Evolutionary conservation across 2,113 vertebrate genomes (phyloP).

Genomic region (Mixornis gularis): DNA sequence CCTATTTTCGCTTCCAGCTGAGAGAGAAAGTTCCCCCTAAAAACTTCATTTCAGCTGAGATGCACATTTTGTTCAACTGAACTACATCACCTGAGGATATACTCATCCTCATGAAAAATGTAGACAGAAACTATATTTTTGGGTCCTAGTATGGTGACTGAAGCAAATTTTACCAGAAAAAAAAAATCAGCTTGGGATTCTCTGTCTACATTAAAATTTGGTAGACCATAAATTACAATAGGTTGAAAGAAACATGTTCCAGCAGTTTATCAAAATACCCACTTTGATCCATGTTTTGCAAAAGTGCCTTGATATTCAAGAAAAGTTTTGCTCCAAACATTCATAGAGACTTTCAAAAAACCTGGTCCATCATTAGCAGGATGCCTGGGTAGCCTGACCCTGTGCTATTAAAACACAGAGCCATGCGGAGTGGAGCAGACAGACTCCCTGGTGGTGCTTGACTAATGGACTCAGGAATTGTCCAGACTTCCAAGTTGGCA

Average conservation of each 20-base stretch:
- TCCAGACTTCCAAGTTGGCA: neutral
- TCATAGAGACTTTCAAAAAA: neutral
- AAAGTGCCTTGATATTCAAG: neutral
- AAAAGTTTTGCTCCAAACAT: neutral
- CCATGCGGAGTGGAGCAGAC: neutral
- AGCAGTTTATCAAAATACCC: neutral
- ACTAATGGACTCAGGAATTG: accelerated
- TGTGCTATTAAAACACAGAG: neutral
- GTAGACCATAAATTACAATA: neutral
- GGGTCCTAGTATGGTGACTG: neutral
- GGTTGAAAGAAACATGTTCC: neutral
- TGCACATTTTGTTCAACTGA: neutral
- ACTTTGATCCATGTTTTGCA: neutral
- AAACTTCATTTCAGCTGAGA: neutral
- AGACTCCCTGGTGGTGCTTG: neutral
- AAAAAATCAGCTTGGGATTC: neutral
- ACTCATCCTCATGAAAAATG: neutral
- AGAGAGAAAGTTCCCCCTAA: neutral
- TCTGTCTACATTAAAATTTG: neutral
- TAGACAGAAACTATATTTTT: neutral
- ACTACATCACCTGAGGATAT: neutral
- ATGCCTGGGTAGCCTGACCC: neutral
- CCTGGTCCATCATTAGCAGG: neutral
- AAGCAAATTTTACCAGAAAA: neutral
- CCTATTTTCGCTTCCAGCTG: neutral